These are phyloP conservation scores for Copsychus sechellarum DNA, from an alignment of 2,113 vertebrate species.

Conservation along the genomic window DNA sequence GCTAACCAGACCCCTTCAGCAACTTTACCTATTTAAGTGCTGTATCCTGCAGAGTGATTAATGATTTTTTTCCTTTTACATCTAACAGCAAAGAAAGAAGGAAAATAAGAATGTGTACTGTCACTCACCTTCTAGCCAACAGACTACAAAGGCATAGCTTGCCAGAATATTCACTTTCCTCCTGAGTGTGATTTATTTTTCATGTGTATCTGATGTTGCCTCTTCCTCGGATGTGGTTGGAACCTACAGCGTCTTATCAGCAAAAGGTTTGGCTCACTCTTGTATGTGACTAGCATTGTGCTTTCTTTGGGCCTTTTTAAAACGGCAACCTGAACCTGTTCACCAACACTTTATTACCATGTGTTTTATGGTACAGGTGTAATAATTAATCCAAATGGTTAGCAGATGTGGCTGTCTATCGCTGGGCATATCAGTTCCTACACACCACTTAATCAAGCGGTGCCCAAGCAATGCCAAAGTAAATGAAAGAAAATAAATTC, in stretches of 20 bases:
- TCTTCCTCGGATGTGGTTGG: neutral
- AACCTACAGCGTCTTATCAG: neutral
- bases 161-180: neutral
- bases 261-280: neutral
- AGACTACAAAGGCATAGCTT: conserved; percentile 25
- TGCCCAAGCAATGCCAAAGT: conserved; percentile 75
- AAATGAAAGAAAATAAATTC: conserved; percentile 83
- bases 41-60: conserved; percentile 77
- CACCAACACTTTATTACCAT: conserved; percentile 69
- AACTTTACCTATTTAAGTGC: conserved; percentile 71
- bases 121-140: conserved; percentile 40
- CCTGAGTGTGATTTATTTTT: neutral
- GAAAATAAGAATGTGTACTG: neutral
- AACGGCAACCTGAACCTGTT: conserved; percentile 60
- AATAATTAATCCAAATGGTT: conserved; percentile 79
- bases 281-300: neutral
- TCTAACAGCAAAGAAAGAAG: conserved; percentile 58
- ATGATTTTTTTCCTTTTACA: conserved; percentile 74
- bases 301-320: conserved; percentile 38
- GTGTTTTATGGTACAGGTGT: conserved; percentile 78
- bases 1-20: conserved; percentile 77
- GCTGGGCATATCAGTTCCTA: conserved; percentile 63
- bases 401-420: conserved; percentile 79
- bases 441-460: conserved; percentile 70
- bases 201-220: neutral